Evolutionary conservation across 37 sponge, comb jelly and placozoan species (phyloP).

Genomic region (Agelas oroides): DNA sequence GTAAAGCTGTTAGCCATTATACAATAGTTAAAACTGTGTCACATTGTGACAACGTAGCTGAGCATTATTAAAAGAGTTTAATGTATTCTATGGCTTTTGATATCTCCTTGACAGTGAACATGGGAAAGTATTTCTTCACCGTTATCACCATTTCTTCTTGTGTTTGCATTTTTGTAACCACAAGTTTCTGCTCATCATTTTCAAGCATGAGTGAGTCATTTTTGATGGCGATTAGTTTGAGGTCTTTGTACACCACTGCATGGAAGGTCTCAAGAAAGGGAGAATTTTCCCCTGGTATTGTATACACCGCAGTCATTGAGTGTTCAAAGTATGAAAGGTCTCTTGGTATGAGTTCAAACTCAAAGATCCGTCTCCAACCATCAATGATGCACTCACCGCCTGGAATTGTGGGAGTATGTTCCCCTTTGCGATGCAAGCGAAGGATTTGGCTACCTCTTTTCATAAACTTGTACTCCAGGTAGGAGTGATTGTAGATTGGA

Average conservation of each 20-base stretch:
- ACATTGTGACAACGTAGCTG: too few species aligned
- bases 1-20: too few species aligned
- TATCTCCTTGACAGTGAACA: slow-evolving; percentile 6
- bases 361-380: not conserved
- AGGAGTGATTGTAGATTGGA: slow-evolving; percentile 44
- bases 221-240: not conserved
- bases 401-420: too few species aligned
- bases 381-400: not conserved
- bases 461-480: slow-evolving; percentile 55
- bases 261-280: slow-evolving; percentile 5
- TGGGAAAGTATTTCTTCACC: slow-evolving; percentile 3
- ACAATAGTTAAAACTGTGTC: too few species aligned
- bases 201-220: slow-evolving; percentile 8
- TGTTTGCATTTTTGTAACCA: not conserved
- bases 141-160: not conserved
- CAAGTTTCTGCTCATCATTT: not conserved
- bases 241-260: not conserved
- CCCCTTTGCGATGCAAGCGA: too few species aligned
- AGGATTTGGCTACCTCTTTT: not conserved
- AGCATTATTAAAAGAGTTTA: too few species aligned
- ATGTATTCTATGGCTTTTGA: slow-evolving; percentile 2
- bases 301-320: slow-evolving; percentile 5
- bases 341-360: not conserved
- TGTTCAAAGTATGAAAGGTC: slow-evolving; percentile 4
- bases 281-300: not conserved